A percentile compares a stretch with the other conserved stretches of the same genome.
Conservation (phyloP, 2,888 invertebrate species). For the Drosophila prostipennis region DNA sequence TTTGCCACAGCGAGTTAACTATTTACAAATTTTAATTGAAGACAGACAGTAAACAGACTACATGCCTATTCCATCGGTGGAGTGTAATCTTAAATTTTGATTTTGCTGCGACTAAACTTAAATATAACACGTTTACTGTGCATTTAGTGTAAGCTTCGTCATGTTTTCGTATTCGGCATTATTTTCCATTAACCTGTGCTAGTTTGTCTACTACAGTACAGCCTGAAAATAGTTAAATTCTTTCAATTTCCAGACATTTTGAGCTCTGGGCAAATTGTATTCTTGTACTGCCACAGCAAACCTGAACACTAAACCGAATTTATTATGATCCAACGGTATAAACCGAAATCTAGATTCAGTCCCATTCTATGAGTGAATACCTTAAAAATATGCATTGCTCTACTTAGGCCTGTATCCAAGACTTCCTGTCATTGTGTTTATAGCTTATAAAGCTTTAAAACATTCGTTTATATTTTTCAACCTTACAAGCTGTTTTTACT, state of each 20-base stretch:
- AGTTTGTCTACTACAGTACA: neutral
- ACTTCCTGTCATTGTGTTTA: slow-evolving; percentile 4
- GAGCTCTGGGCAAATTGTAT: slow-evolving; percentile 11
- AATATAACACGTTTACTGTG: neutral
- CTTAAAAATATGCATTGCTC: slow-evolving; percentile 22
- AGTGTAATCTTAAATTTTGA: neutral
- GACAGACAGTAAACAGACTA: neutral
- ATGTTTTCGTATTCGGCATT: neutral
- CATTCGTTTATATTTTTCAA: neutral
- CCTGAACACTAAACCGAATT: slow-evolving; percentile 59
- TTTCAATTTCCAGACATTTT: neutral
- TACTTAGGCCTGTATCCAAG: slow-evolving; percentile 6
- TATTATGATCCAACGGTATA: slow-evolving; percentile 49
- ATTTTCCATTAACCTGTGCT: neutral
- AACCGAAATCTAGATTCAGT: slow-evolving; percentile 30
- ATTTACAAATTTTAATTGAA: slow-evolving; percentile 9
- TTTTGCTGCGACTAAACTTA: neutral
- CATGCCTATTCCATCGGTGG: slow-evolving; percentile 3
- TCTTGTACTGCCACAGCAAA: slow-evolving; percentile 34
- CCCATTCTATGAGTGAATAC: slow-evolving; percentile 12
- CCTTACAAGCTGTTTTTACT: slow-evolving; percentile 1
- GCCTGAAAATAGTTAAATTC: neutral
- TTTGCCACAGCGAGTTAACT: slow-evolving; percentile 2
- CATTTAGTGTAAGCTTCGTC: slow-evolving; percentile 1
- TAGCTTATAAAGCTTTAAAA: slow-evolving; percentile 4